Evolutionary conservation across 2,113 vertebrate genomes (phyloP), one percentile per base, ranked within the genome.

Genomic region (Ranitomeya imitator): DNA sequence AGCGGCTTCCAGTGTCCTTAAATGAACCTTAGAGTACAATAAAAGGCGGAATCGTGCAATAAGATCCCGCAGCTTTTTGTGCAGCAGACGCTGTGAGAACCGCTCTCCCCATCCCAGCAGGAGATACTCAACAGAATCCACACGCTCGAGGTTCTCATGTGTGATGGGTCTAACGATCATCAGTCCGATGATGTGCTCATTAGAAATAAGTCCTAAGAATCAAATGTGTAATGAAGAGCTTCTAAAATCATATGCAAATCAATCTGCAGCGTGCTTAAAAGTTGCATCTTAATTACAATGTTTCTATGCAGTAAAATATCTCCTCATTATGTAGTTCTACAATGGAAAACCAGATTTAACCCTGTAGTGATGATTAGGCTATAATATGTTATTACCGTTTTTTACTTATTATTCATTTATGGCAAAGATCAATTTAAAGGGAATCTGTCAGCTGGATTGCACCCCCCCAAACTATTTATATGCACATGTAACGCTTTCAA

Each of bases 1-100:
- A 88, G 51, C 81, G 67, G 65, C 59, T n/a, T 77, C 23, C 19
- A 16, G 16, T 45, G 87, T 89, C 87, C 87, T 89, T 18, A 89
- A 51, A 79, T 89, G 81, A 89, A 85, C 87, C 63, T n/a, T 19
- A 8, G 16, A 54, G 45, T 52, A 67, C 74, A 89, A 79, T 52
- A 83, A 61, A 88, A 60, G 55, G 31, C 63, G 16, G 23, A 14
- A 85, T 61, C 51, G 11, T 86, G 18, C 57, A 71, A 69, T 71
- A 21, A 79, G 54, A 88, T 82, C 45, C 26, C 23, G 54, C 67
- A 82, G 79, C 10, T 73, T 23, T 82, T 55, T 31, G 18, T 60
- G 26, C 5, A 51, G 37, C 55, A 74, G 78, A 55, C 65, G 6
- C 79, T n/a, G 26, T 31, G 67, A 69, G 54, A 54, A 18, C 78